Base-by-base conservation (phyloP, 1,140 invertebrate genomes). In the Brachionus angularis region DNA sequence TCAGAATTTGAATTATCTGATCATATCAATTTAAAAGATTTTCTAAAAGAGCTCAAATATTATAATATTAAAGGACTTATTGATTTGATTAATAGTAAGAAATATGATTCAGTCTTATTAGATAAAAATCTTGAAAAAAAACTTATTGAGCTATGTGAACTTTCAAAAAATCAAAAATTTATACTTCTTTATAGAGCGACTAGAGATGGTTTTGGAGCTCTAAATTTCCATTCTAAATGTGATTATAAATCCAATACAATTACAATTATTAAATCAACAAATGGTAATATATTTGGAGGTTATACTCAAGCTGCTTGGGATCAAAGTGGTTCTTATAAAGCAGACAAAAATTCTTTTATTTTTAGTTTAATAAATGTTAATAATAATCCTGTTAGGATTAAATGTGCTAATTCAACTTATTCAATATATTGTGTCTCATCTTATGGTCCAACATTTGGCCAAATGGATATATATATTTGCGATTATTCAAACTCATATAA, bases 231-330 rank as follows among this genome's bases (percentile, higher is more conserved):
- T 39, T 33, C 58, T n/a, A 49, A 61, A 29, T 74, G 73, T 55
- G 67, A 74, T 50, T 71, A 52, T 23, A 25, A 73, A 12, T 71
- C 72, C 1, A 72, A 73, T n/a, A 75, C 74, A n/a, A 64, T 75
- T 18, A 72, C 67, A 12, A 55, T 74, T 18, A 23, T 72, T n/a
- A 62, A 64, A 21, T 73, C 73, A 14, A 55, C 61, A 10, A 31
- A 36, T 46, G 62, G 49, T 2, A 71, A 39, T 33, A 62, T 74
- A 18, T 75, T 71, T 62, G 74, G 74, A 31, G 74, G 74, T 5
- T 75, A 73, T 21, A 72, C 72, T 10, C 14, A 14, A 23, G 21
- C 55, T 10, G 29, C 39, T 7, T 75, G 74, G 74, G 3, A 47
- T 50, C 10, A 23, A 14, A 34, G 8, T 33, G 34, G 23, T 25